phyloP scores from a whole-genome alignment of 2,797 vertebrate species.

The Pangasius larnaudii region DNA sequence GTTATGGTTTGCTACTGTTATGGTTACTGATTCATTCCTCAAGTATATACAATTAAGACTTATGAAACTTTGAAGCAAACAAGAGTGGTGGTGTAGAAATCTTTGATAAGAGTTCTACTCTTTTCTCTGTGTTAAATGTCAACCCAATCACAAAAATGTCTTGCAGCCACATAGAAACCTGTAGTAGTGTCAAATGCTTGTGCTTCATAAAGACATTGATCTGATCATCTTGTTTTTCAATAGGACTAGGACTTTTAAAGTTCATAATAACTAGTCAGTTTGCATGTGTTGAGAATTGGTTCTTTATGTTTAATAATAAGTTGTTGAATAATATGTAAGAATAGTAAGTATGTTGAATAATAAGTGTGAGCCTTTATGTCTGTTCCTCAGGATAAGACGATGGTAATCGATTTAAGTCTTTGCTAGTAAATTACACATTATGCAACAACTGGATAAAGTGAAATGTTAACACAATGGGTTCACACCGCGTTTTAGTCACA shows the following conservation, averaged over 20 bases:
- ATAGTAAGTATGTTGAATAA: neutral
- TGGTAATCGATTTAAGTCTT: conserved; percentile 11
- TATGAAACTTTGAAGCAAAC: neutral
- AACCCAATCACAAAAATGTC: neutral
- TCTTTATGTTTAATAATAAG: neutral
- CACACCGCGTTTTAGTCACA: neutral
- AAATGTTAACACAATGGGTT: neutral
- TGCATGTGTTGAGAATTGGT: neutral
- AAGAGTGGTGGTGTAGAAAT: neutral
- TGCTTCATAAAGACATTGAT: conserved; percentile 2
- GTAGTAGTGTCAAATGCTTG: neutral
- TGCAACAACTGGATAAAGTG: neutral
- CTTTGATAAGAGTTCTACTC: neutral
- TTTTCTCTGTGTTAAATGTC: neutral
- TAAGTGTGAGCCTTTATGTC: neutral
- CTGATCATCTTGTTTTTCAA: neutral
- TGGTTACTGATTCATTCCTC: conserved; percentile 19
- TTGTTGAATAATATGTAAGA: neutral
- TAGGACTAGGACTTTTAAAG: neutral
- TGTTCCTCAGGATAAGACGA: neutral
- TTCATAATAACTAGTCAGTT: neutral
- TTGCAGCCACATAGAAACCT: neutral
- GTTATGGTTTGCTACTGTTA: conserved; percentile 11
- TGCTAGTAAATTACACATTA: neutral
- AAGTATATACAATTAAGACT: conserved; percentile 4